Conservation (phyloP, 2,113 vertebrate genomes). For the Phylloscopus trochilus region DNA sequence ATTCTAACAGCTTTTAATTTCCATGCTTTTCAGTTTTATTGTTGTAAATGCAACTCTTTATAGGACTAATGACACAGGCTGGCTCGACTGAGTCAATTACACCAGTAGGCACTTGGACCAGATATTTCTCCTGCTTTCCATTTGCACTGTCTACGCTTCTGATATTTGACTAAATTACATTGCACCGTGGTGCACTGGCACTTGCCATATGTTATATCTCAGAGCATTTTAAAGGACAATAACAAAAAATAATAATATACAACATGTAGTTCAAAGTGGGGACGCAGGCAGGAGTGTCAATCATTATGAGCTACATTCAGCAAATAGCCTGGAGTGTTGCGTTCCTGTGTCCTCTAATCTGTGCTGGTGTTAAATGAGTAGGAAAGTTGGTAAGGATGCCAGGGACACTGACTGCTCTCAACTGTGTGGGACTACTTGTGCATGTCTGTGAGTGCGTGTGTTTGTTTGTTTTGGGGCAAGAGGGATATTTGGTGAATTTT, state of each 20-base stretch:
- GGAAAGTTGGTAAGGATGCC: constrained; percentile 8
- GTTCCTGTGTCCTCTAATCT: constrained; percentile 35
- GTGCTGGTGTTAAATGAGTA: constrained; percentile 56
- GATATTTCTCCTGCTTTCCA: constrained; percentile 71
- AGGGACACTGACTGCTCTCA: constrained; percentile 49
- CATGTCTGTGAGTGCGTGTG: not conserved
- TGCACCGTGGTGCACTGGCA: constrained; percentile 61
- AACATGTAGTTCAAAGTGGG: constrained; percentile 41
- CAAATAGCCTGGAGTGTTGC: constrained; percentile 53
- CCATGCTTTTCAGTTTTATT: constrained; percentile 82
- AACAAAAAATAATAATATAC: constrained; percentile 64
- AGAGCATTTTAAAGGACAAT: constrained; percentile 70
- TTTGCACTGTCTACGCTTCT: constrained; percentile 63
- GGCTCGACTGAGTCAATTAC: constrained; percentile 76
- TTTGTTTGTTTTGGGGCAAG: constrained; percentile 41
- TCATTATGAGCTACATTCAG: constrained; percentile 54
- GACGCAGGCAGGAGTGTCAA: constrained; percentile 53
- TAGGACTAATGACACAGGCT: constrained; percentile 76
- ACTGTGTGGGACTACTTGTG: constrained; percentile 37
- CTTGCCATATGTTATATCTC: constrained; percentile 67
- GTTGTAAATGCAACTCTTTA: constrained; percentile 81
- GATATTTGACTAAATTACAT: constrained; percentile 79
- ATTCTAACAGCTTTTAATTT: constrained; percentile 82
- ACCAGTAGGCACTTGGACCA: constrained; percentile 75
- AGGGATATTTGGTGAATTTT: constrained; percentile 42